phyloP scores from a whole-genome alignment of 1,140 invertebrate species.

The Drosophila arizonae region DNA sequence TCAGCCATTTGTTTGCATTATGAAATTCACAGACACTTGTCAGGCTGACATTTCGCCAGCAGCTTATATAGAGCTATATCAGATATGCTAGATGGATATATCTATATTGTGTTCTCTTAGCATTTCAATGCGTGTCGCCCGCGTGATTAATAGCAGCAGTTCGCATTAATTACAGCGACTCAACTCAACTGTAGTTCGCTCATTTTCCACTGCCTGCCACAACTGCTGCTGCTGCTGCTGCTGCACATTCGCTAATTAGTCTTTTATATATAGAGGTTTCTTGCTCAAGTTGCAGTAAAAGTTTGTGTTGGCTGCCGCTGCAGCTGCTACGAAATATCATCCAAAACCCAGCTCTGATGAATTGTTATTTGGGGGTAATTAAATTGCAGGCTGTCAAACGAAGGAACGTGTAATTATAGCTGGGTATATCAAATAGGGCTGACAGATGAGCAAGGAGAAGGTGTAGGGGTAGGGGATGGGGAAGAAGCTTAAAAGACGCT shows the following conservation, averaged over 20 bases:
- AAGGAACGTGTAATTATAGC: slow-evolving; percentile 19
- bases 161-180: slow-evolving; percentile 57
- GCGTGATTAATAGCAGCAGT: slow-evolving; percentile 65
- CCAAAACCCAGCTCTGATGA: slow-evolving; percentile 13
- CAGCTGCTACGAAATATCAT: slow-evolving; percentile 4
- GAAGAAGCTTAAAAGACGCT: not conserved
- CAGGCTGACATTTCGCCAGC: not conserved
- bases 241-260: slow-evolving; percentile 52
- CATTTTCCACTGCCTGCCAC: not conserved
- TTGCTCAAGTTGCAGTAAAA: slow-evolving; percentile 45
- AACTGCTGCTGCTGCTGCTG: slow-evolving; percentile 21
- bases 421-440: not conserved
- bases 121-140: slow-evolving; percentile 31
- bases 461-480: not conserved
- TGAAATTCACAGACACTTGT: slow-evolving; percentile 28
- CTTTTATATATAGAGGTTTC: slow-evolving; percentile 7
- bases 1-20: slow-evolving; percentile 11
- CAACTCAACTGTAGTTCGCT: not conserved
- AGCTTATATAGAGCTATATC: no score
- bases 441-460: not conserved
- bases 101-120: slow-evolving; percentile 18
- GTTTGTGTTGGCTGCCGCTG: slow-evolving; percentile 35
- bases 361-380: slow-evolving; percentile 26
- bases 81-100: not conserved
- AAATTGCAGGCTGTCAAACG: slow-evolving; percentile 5